These are phyloP conservation scores for Gerris buenoi DNA, from an alignment of 1,140 invertebrate genomes.

Conservation along the genomic window DNA sequence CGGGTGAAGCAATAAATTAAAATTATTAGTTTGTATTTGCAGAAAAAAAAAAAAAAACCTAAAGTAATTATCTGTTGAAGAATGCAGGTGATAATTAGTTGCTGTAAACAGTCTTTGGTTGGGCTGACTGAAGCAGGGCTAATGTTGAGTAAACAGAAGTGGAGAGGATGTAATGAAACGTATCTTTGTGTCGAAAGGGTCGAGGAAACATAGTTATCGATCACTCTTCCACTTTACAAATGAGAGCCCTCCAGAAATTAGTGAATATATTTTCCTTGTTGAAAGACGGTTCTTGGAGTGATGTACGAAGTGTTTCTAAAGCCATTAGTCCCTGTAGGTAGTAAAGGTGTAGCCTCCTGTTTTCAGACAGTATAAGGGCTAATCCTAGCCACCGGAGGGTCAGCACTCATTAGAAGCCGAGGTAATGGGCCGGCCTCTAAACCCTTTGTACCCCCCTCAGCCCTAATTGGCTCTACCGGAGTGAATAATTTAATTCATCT, in stretches of 20 bases:
- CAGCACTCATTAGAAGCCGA: neutral
- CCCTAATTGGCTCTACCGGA: conserved; percentile 4
- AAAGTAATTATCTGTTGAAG: no score
- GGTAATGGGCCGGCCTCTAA: neutral
- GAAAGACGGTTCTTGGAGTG: neutral
- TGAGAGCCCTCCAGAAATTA: neutral
- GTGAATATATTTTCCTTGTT: neutral
- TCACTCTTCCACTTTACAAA: neutral
- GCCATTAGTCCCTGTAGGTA: neutral
- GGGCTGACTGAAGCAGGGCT: no score
- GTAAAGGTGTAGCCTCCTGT: neutral
- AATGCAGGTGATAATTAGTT: no score
- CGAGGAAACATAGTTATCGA: no score
- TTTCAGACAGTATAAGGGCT: neutral
- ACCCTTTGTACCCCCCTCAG: neutral
- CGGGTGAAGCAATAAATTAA: no score
- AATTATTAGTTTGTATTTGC: no score
- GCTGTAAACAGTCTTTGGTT: no score
- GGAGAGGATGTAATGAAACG: no score
- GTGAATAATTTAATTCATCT: conserved; percentile 9
- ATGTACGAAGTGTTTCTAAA: neutral
- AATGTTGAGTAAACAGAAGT: no score
- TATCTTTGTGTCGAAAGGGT: no score
- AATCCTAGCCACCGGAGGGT: neutral
- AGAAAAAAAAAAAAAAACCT: no score